Evolutionary conservation across 1,140 invertebrate genomes (phyloP).

Genomic region (Sarcophaga peregrina): DNA sequence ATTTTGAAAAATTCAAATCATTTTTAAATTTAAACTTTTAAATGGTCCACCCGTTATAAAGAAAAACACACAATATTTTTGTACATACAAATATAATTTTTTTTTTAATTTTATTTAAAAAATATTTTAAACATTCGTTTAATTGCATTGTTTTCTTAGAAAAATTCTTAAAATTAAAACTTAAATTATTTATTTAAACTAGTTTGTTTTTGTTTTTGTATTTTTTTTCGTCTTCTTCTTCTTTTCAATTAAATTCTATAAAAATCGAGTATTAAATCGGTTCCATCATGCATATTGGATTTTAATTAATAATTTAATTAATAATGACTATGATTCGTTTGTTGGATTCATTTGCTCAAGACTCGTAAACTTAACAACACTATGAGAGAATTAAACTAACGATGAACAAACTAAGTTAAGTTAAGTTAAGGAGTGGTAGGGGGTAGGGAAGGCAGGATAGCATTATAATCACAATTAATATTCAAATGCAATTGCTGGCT

Average conservation of each 20-base stretch:
- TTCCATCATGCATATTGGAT: too few species aligned
- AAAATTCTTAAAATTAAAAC: slow-evolving; percentile 1
- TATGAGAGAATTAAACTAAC: slow-evolving; percentile 17
- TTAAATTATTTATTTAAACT: neutral
- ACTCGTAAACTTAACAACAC: slow-evolving; percentile 24
- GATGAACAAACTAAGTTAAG: neutral
- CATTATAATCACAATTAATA: slow-evolving; percentile 25
- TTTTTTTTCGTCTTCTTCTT: too few species aligned
- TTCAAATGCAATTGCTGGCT: slow-evolving; percentile 27
- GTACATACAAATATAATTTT: too few species aligned
- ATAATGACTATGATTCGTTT: slow-evolving; percentile 33
- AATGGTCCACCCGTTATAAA: too few species aligned
- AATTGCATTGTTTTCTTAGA: too few species aligned
- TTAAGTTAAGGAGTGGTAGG: neutral
- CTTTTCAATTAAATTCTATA: too few species aligned
- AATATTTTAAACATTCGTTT: too few species aligned
- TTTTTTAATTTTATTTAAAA: too few species aligned
- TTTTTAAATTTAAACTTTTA: too few species aligned
- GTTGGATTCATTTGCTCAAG: neutral
- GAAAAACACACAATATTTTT: too few species aligned
- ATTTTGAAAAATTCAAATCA: too few species aligned
- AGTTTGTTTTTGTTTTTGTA: neutral
- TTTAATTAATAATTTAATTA: slow-evolving; percentile 8
- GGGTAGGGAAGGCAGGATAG: neutral
- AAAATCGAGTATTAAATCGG: too few species aligned